Conservation (phyloP, 2,888 invertebrate genomes). For the Shargacucullia verbasci region DNA sequence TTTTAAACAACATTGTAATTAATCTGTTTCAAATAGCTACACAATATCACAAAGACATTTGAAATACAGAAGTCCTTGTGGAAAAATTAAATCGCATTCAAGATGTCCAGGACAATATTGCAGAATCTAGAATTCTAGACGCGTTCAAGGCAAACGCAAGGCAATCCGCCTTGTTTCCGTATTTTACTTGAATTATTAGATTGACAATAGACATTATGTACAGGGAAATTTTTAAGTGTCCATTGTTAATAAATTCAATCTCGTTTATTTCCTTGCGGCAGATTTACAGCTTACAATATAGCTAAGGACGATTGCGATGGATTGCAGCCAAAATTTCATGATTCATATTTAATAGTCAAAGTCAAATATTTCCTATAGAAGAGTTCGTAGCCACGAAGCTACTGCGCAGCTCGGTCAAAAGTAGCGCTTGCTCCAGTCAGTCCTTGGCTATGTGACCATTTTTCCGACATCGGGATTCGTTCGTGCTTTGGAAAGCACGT, state of each 20-base stretch:
- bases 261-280: constrained; percentile 17
- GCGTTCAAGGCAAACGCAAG: constrained; percentile 62
- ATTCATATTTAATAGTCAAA: too few relatives aligned
- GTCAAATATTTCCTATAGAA: too few relatives aligned
- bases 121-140: constrained; percentile 59
- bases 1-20: too few relatives aligned
- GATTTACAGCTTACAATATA: constrained; percentile 7
- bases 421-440: too few relatives aligned
- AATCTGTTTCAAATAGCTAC: constrained; percentile 8
- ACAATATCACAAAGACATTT: constrained; percentile 7
- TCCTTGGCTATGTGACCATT: too few relatives aligned
- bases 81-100: constrained; percentile 4
- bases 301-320: background rate
- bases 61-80: constrained; percentile 8
- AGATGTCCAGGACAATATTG: constrained; percentile 34
- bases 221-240: constrained; percentile 31
- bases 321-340: constrained; percentile 1
- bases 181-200: constrained; percentile 59
- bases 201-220: constrained; percentile 35
- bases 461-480: too few relatives aligned
- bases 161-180: constrained; percentile 61
- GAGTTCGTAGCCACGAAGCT: too few relatives aligned
- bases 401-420: too few relatives aligned
- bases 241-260: constrained; percentile 34
- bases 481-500: too few relatives aligned